These are phyloP conservation scores for Mesodorylaimus sp. DNA, from an alignment of 2,888 invertebrate species.

Conservation along the genomic window DNA sequence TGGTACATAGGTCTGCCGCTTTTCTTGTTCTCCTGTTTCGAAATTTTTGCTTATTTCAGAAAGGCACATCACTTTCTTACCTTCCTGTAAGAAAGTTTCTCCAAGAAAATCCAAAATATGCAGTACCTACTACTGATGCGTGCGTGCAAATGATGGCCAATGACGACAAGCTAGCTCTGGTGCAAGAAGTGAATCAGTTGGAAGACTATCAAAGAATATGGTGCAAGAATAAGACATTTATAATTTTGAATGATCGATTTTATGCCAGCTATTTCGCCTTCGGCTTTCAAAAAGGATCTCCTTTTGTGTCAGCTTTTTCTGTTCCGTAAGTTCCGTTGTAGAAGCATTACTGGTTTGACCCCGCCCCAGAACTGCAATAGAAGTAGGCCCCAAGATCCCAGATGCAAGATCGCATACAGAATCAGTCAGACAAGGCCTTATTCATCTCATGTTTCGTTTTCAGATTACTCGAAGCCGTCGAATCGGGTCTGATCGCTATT, in stretches of 20 bases:
- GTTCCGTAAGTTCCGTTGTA: neutral
- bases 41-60: neutral
- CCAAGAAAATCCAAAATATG: neutral
- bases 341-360: too few relatives aligned
- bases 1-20: too few relatives aligned
- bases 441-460: too few relatives aligned
- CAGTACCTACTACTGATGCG: neutral
- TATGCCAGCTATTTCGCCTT: neutral
- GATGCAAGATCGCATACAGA: too few relatives aligned
- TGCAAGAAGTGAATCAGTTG: neutral
- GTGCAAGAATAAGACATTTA: neutral
- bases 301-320: neutral
- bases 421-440: too few relatives aligned
- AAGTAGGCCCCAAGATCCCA: too few relatives aligned
- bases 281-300: neutral
- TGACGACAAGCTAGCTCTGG: neutral
- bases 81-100: neutral
- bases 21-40: neutral
- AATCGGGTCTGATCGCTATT: too few relatives aligned
- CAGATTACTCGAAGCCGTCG: too few relatives aligned
- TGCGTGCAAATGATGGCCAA: neutral
- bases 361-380: too few relatives aligned
- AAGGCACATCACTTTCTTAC: neutral
- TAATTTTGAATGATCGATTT: neutral
- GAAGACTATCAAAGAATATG: neutral